Evolutionary conservation across 2,797 vertebrate species (phyloP).

Genomic region (Rhynchotus rufescens): DNA sequence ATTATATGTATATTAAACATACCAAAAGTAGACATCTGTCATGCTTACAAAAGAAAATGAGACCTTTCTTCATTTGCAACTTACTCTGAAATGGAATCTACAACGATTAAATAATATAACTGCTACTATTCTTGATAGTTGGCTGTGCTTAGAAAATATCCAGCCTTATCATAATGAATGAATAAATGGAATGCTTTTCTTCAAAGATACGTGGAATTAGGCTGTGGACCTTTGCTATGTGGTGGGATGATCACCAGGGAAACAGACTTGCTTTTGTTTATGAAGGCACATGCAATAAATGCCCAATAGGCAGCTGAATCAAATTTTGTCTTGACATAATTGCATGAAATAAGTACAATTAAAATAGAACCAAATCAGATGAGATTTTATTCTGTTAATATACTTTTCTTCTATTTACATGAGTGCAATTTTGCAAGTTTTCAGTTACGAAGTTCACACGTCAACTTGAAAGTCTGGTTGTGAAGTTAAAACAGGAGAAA

Average conservation of each 20-base stretch:
- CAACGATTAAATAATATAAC: neutral
- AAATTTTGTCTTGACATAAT: neutral
- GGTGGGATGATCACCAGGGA: neutral
- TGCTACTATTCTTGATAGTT: neutral
- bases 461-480: slow-evolving; percentile 46
- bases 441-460: slow-evolving; percentile 44
- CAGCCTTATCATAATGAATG: neutral
- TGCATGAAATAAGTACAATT: neutral
- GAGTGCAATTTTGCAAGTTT: slow-evolving; percentile 37
- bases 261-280: neutral
- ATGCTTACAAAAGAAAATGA: neutral
- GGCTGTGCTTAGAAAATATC: neutral
- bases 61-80: neutral
- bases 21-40: neutral
- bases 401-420: slow-evolving; percentile 36
- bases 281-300: neutral
- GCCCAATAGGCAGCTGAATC: neutral
- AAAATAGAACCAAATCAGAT: neutral
- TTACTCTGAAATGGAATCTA: neutral
- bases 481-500: slow-evolving; percentile 59
- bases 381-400: slow-evolving; percentile 10
- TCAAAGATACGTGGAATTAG: neutral
- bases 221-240: neutral
- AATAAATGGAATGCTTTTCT: neutral
- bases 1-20: neutral